phyloP scores from a whole-genome alignment of 2,888 invertebrate species.

The Luperina nickerlii region DNA sequence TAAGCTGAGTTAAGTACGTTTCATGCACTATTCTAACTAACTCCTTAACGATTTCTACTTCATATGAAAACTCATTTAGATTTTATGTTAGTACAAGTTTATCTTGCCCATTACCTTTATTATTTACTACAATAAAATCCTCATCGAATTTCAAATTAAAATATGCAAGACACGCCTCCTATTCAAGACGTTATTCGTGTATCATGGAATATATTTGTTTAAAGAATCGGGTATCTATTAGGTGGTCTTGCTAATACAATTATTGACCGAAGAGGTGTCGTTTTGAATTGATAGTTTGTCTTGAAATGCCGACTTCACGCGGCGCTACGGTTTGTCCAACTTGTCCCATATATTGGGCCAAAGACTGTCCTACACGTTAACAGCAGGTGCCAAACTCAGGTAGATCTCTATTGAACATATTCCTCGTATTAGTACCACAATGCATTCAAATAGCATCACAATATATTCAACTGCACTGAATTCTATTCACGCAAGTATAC shows the following conservation, averaged over 20 bases:
- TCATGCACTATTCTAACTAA: slow-evolving; percentile 13
- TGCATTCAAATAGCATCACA: slow-evolving; percentile 74
- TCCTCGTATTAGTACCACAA: slow-evolving; percentile 80
- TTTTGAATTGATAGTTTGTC: slow-evolving; percentile 58
- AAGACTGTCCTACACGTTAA: slow-evolving; percentile 51
- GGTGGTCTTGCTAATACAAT: slow-evolving; percentile 59
- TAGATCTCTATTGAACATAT: slow-evolving; percentile 81
- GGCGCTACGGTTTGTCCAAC: slow-evolving; percentile 83
- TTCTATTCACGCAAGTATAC: slow-evolving; percentile 67
- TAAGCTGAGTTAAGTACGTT: slow-evolving; percentile 26
- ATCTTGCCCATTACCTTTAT: slow-evolving; percentile 15
- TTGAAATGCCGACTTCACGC: slow-evolving; percentile 79
- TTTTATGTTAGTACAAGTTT: slow-evolving; percentile 37
- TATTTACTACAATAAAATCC: slow-evolving; percentile 8
- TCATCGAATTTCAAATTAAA: slow-evolving; percentile 43
- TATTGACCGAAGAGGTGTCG: slow-evolving; percentile 42
- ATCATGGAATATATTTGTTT: slow-evolving; percentile 36
- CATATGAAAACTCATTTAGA: slow-evolving; percentile 36
- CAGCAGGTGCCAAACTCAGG: slow-evolving; percentile 87
- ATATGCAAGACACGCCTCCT: slow-evolving; percentile 44
- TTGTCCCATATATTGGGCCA: slow-evolving; percentile 68
- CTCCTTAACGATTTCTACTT: slow-evolving; percentile 12
- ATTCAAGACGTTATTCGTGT: slow-evolving; percentile 28
- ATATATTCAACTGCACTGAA: slow-evolving; percentile 73
- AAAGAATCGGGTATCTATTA: slow-evolving; percentile 28